phyloP scores from a whole-genome alignment of 2,888 invertebrate species.

The Selenia dentaria region DNA sequence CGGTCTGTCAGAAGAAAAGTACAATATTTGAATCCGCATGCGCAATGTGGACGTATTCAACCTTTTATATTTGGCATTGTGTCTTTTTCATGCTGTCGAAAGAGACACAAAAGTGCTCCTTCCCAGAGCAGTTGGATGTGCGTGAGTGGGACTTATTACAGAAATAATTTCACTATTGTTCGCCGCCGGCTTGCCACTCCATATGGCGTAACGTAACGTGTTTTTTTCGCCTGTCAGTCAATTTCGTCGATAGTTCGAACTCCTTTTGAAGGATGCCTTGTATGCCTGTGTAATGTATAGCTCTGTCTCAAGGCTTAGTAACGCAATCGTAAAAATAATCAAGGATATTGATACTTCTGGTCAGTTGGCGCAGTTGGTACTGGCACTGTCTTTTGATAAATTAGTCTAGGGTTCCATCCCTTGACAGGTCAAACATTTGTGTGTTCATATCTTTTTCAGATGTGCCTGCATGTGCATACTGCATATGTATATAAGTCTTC shows the following conservation, averaged over 20 bases:
- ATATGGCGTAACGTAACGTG: constrained; percentile 80
- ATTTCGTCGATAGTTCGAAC: constrained; percentile 69
- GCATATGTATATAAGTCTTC: no score
- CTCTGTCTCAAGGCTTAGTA: not conserved
- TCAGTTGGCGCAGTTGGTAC: no score
- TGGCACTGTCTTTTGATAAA: no score
- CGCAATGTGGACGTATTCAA: not conserved
- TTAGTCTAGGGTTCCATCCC: no score
- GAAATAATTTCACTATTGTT: constrained; percentile 82
- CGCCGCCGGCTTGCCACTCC: constrained; percentile 70
- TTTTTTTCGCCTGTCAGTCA: constrained; percentile 58
- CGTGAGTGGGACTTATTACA: constrained; percentile 80
- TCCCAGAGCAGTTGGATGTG: constrained; percentile 70
- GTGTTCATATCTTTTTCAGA: no score
- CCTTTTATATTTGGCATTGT: not conserved
- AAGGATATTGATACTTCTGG: no score
- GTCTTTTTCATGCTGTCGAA: constrained; percentile 16
- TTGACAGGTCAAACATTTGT: no score
- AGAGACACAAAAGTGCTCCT: constrained; percentile 32
- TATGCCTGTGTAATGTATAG: not conserved
- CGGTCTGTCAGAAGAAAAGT: no score
- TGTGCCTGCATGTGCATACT: no score
- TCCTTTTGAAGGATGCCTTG: constrained; percentile 42
- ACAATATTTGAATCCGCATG: not conserved
- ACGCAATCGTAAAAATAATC: no score